Percentiles rank a stretch among this genome's conserved stretches.
Evolutionary conservation across 2,888 invertebrate species (phyloP).

Genomic region (Fabriciana adippe): DNA sequence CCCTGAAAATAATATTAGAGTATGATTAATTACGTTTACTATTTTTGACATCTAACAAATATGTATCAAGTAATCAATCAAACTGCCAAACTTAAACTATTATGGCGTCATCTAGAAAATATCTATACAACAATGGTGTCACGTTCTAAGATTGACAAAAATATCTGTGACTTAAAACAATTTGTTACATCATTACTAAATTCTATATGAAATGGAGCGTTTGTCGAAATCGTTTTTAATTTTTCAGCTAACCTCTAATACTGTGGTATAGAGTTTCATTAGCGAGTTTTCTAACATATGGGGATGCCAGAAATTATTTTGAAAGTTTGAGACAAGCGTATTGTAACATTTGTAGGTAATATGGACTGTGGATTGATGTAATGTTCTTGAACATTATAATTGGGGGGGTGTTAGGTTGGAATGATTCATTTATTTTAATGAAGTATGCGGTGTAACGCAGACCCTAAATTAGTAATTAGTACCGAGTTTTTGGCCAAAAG

Average conservation of each 20-base stretch:
- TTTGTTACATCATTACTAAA: constrained; percentile 64
- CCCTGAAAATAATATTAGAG: no score
- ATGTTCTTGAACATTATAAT: constrained; percentile 58
- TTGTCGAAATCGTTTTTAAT: constrained; percentile 46
- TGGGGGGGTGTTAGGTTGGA: constrained; percentile 51
- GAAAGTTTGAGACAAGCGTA: constrained; percentile 46
- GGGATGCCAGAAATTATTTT: constrained; percentile 60
- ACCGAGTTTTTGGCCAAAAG: no score
- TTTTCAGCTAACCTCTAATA: constrained; percentile 2
- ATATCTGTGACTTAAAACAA: constrained; percentile 50
- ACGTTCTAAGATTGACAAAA: constrained; percentile 37
- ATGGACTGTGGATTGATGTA: constrained; percentile 66
- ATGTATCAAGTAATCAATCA: no score
- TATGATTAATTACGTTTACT: no score
- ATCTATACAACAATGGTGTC: constrained; percentile 33
- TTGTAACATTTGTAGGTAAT: constrained; percentile 58
- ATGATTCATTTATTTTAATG: constrained; percentile 36
- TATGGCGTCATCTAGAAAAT: constrained; percentile 22
- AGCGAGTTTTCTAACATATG: constrained; percentile 51
- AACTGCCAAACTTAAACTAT: no score
- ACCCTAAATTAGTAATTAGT: neutral
- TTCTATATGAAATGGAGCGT: constrained; percentile 66
- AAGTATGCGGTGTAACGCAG: neutral
- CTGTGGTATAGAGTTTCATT: constrained; percentile 31
- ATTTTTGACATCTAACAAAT: no score